phyloP scores from a whole-genome alignment of 2,113 vertebrate genomes.

The Albula goreensis region DNA sequence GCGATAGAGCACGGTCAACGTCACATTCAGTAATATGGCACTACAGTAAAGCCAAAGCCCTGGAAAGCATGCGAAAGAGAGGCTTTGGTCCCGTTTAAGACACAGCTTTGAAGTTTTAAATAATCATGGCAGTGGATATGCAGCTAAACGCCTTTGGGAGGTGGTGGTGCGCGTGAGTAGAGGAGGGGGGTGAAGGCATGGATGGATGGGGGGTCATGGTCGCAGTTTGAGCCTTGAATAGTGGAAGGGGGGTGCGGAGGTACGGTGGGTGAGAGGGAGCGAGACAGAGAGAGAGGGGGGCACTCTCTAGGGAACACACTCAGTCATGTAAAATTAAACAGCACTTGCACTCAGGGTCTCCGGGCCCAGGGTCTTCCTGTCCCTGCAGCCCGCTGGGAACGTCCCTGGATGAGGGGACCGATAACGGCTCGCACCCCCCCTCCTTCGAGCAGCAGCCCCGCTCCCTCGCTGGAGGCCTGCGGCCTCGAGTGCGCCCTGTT shows the following conservation, averaged over 20 bases:
- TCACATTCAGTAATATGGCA: no score
- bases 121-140: no score
- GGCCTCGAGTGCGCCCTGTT: no score
- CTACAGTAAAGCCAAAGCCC: no score
- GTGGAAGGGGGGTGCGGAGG: not conserved
- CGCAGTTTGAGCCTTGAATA: not conserved
- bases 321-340: conserved; percentile 13
- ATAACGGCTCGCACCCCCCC: not conserved
- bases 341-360: not conserved
- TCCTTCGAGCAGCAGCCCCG: not conserved
- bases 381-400: not conserved
- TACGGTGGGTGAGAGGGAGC: no score
- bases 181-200: not conserved
- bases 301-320: not conserved
- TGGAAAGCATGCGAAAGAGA: no score
- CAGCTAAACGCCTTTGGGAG: no score
- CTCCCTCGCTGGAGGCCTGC: not conserved
- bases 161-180: no score
- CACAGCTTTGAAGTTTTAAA: no score
- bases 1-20: no score
- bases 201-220: not conserved
- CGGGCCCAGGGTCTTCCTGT: not conserved
- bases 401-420: not conserved
- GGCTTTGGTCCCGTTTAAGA: no score
- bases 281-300: no score